Base-by-base conservation (phyloP, 2,113 vertebrate species). In the Perca schrenkii region DNA sequence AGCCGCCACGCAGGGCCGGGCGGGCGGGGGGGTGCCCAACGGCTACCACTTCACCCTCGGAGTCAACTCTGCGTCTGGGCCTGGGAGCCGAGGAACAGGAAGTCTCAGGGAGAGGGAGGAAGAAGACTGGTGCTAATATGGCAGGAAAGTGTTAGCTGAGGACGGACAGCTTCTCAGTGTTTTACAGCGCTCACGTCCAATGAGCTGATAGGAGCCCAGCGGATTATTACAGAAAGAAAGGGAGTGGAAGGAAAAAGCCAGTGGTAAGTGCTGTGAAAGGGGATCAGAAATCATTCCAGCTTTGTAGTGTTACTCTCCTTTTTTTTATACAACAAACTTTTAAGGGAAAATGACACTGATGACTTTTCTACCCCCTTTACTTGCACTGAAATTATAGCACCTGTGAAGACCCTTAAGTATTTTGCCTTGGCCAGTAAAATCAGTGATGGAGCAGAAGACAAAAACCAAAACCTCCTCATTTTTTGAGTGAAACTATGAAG, bases 41-140 rank as follows among this genome's bases (percentile, higher is more conserved):
- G 98, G 98, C 10, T 99, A 96, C 94, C 98, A 99, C 83, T 99
- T 97, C 91, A 96, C 96, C 34, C 92, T 99, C 86, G 97, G 97
- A 21, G 95, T 97, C 86, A 96, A 93, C 89, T 52, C 96, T 0
- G 95, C 95, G 1, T 88, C 96, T 0, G 94, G 94, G 11, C 81
- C 93, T 2, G 92, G 93, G 58, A 64, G 93, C 74, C 91, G 96
- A 88, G 92, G 95, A 74, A 91, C 95, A n/a, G 95, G 96, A 73
- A 96, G 96, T 92, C 97, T 97, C 95, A 96, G 96, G 46, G 96
- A 97, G 86, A 92, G 95, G 1, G 96, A 97, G 0, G 96, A 97
- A 74, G 97, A 98, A 11, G 97, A 98, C 93, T 99, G 98, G 98
- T 99, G 98, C 97, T 99, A 97, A 96, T 90, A 70, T 50, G 71